Base-by-base conservation (phyloP, 2,797 vertebrate genomes). In the Chloroceryle inda region DNA sequence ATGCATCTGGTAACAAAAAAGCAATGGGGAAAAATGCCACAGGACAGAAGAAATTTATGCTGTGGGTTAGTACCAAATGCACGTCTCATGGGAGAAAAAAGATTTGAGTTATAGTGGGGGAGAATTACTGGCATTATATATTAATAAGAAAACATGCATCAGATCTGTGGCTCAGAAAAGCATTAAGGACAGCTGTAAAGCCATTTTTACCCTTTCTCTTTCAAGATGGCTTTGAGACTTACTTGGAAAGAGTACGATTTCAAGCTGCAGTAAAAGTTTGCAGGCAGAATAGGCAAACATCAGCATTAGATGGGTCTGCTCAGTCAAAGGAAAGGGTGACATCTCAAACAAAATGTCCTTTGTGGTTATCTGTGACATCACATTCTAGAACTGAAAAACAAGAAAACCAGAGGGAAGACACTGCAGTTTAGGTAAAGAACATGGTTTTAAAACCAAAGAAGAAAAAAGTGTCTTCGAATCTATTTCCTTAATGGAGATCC, bases 1-100 rank as follows among this genome's bases (percentile, higher is more conserved):
- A 96, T 84, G 87, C 85, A 96, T 93, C 95, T 94, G 89, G 97
- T 96, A 97, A 96, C 92, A 96, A 96, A 55, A 92, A 96, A 94
- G 93, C 73, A 95, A 79, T 38, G 93, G 97, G 95, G 93, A 94
- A 97, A 96, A 97, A 94, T 97, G 97, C 96, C 97, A 97, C 85
- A 97, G 95, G 95, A 98, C 92, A 92, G 91, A 91, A 98, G 93
- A 90, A 93, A 90, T 85, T 79, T 79, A 69, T 95, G 91, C 66
- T 94, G 23, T 77, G n/a, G 84, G 84, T 88, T 79, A 94, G 77
- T 87, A 97, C 82, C 96, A 97, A 97, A 95, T 22, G 12, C 67
- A 64, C 9, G 11, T 93, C 89, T 95, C 69, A 6, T 2, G 49
- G 68, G 96, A 79, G 42, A 59, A 50, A 33, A 50, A 71, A 73